Conservation (phyloP, 2,113 vertebrate genomes). For the Stictonetta naevosa region DNA sequence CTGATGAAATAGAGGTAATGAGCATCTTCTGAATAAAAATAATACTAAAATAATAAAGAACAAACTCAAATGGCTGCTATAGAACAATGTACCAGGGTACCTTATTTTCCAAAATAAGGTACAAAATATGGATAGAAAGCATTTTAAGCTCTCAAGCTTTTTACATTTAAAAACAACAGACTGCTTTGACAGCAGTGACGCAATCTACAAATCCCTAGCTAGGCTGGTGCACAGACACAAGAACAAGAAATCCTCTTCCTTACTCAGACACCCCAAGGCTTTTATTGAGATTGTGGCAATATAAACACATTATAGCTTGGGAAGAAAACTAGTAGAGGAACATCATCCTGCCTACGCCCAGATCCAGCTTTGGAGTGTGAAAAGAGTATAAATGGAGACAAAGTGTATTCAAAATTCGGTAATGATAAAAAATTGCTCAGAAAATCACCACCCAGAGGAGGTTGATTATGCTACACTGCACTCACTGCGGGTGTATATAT, state of each 20-base stretch:
- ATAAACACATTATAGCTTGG: neutral
- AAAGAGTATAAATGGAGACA: neutral
- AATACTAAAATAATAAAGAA: neutral
- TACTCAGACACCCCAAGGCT: neutral
- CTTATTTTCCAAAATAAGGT: neutral
- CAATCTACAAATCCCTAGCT: neutral
- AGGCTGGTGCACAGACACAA: neutral
- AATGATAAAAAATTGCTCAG: neutral
- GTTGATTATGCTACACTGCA: neutral
- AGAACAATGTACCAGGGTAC: neutral
- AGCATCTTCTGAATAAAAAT: neutral
- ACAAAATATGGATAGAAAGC: neutral
- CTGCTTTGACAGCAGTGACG: neutral
- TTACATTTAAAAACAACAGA: neutral
- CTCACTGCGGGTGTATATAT: neutral
- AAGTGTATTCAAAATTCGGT: neutral
- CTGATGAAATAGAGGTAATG: neutral
- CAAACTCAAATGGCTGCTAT: neutral
- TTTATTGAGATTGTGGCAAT: neutral
- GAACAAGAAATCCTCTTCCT: slow-evolving; percentile 19
- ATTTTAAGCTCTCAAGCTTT: neutral
- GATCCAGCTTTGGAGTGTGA: neutral
- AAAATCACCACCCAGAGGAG: neutral
- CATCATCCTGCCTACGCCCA: neutral
- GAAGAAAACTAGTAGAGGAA: neutral